Base-by-base conservation (phyloP, 2,113 vertebrate species). In the Anolis carolinensis region DNA sequence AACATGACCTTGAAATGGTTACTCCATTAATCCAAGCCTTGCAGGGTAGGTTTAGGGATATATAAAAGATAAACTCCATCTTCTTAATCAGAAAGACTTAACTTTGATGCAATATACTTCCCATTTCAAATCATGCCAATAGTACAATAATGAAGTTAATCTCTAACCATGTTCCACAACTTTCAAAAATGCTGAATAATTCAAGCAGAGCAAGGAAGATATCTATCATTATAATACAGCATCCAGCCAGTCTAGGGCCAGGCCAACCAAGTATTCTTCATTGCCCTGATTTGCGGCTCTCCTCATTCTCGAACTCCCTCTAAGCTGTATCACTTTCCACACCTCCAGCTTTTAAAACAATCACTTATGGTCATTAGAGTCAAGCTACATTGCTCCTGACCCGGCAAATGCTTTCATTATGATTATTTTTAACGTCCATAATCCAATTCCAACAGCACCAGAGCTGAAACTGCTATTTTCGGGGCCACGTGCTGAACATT, bases 401-500 rank as follows among this genome's bases (percentile, higher is more conserved):
- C 88, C 89, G 68, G 88, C 76, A 81, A 92, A 87, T 90, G 36
- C 89, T 79, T 11, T 93, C 86, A 63, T 65, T 65, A 65, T 75
- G 62, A 63, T 63, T 76, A 70, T 20, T 86, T 74, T 90, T 91
- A 94, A 94, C 1, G 91, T 70, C 92, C 89, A 94, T 96, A 96
- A 97, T 96, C 95, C 92, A 96, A 96, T 96, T 93, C 93, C 90
- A 94, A 86, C 92, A 89, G 92, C 95, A 95, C 90, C 92, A 89
- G 86, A 92, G 91, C 95, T 93, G 92, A 97, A 95, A 96, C 95
- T 95, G 94, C 94, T 96, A 94, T 96, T 96, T 96, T 95, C 93
- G 88, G 25, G 55, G 95, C 95, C 96, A 96, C 96, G 95, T 96
- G 96, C 96, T 96, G 90, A 93, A 96, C 95, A 96, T 95, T 96